Percentiles rank a stretch among this genome's conserved stretches.
These are phyloP conservation scores for Mastigias papua DNA, from an alignment of 30 jellyfish, hydroid and myxozoan species.

Conservation along the genomic window DNA sequence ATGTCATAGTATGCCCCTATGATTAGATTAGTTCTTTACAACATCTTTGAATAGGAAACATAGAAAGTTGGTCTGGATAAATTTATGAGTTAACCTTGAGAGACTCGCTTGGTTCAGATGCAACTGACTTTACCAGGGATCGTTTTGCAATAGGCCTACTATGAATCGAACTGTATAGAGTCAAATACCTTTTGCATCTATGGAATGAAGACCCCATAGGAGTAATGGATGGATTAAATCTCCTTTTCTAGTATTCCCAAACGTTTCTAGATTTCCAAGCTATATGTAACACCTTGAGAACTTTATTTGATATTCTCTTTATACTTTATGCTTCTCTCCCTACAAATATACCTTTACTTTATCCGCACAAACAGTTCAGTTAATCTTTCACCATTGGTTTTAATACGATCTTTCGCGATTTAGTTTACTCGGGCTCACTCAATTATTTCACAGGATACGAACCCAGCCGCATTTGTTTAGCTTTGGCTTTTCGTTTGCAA, in stretches of 20 bases:
- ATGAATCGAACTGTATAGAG: no score
- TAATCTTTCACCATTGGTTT: slow-evolving; percentile 2
- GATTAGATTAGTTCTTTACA: no score
- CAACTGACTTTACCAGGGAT: no score
- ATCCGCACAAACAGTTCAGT: background rate
- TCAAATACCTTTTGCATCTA: no score
- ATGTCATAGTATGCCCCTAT: no score
- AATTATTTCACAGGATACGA: background rate
- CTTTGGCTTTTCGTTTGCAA: slow-evolving; percentile 39
- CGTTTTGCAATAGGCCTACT: no score
- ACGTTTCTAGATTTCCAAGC: background rate
- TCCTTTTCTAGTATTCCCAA: background rate
- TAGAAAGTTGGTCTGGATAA: no score
- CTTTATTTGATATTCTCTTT: background rate
- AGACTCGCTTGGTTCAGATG: no score
- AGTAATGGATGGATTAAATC: background rate
- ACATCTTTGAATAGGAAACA: no score
- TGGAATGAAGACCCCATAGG: no score
- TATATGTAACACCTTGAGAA: background rate
- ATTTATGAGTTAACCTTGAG: no score
- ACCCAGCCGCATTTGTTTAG: slow-evolving; percentile 30
- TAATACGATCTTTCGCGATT: background rate
- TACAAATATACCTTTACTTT: background rate
- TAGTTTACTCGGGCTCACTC: slow-evolving; percentile 30
- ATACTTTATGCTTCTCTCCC: background rate